Conservation (phyloP, 1,140 invertebrate species). For the Bombyx mandarina region DNA sequence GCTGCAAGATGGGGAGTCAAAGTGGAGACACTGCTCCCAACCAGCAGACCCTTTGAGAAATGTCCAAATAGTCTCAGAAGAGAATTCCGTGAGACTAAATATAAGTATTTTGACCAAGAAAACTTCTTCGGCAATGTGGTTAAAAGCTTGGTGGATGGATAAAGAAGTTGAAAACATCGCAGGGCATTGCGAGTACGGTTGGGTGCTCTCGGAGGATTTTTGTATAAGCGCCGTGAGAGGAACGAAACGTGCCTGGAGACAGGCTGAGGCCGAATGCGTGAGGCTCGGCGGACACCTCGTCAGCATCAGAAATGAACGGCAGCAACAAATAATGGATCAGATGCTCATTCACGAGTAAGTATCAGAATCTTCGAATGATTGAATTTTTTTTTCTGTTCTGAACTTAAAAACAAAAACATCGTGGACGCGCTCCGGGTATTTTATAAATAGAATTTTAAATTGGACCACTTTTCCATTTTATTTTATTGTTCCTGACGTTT, state of each 20-base stretch:
- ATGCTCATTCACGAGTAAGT: conserved; percentile 74
- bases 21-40: conserved; percentile 73
- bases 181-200: conserved; percentile 75
- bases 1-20: conserved; percentile 69
- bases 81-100: conserved; percentile 69
- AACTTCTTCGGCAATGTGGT: conserved; percentile 54
- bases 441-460: too few species aligned
- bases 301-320: conserved; percentile 73
- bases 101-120: conserved; percentile 47
- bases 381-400: too few species aligned
- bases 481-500: too few species aligned
- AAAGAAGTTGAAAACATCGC: conserved; percentile 70
- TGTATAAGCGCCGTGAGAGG: conserved; percentile 75
- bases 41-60: conserved; percentile 68
- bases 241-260: conserved; percentile 72
- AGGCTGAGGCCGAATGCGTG: conserved; percentile 76
- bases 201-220: conserved; percentile 73
- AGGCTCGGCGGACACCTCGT: conserved; percentile 76
- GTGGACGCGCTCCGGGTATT: too few species aligned
- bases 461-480: too few species aligned
- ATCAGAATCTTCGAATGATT: not conserved
- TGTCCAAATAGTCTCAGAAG: conserved; percentile 72
- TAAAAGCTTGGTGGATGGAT: conserved; percentile 70
- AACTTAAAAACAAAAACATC: too few species aligned
- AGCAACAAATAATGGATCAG: conserved; percentile 74